These are phyloP conservation scores for Cheilosia variabilis DNA, from an alignment of 2,888 invertebrate genomes.

Conservation along the genomic window DNA sequence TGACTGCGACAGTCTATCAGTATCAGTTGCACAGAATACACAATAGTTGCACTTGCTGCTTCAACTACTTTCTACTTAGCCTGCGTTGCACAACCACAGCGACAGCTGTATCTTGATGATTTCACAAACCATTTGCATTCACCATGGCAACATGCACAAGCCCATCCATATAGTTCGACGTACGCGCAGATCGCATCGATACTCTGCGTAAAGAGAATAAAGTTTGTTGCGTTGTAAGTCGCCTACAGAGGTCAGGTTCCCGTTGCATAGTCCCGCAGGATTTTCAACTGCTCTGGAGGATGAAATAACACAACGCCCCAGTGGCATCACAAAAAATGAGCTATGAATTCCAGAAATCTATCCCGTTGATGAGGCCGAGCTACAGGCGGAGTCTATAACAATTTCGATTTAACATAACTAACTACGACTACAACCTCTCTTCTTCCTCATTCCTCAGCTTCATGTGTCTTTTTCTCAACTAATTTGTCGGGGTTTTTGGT, in stretches of 20 bases:
- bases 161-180: conserved; percentile 24
- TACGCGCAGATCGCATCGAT: conserved; percentile 28
- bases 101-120: conserved; percentile 14
- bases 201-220: conserved; percentile 35
- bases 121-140: conserved; percentile 43
- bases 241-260: conserved; percentile 49
- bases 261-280: conserved; percentile 50
- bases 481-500: conserved; percentile 48
- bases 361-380: not conserved
- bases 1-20: not conserved
- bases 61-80: conserved; percentile 34
- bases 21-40: not conserved
- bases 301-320: conserved; percentile 25
- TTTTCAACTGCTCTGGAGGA: conserved; percentile 3
- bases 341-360: conserved; percentile 10
- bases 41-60: conserved; percentile 22
- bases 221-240: conserved; percentile 29
- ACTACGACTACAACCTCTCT: conserved; percentile 5
- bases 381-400: not conserved
- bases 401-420: conserved; percentile 4
- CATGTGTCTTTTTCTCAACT: conserved; percentile 26
- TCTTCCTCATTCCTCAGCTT: conserved; percentile 26
- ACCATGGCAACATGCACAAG: conserved; percentile 4
- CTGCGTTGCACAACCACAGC: conserved; percentile 11
- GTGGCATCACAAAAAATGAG: conserved; percentile 27